Evolutionary conservation across 2,888 invertebrate species (phyloP).

Genomic region (Hofmannophila pseudospretella): DNA sequence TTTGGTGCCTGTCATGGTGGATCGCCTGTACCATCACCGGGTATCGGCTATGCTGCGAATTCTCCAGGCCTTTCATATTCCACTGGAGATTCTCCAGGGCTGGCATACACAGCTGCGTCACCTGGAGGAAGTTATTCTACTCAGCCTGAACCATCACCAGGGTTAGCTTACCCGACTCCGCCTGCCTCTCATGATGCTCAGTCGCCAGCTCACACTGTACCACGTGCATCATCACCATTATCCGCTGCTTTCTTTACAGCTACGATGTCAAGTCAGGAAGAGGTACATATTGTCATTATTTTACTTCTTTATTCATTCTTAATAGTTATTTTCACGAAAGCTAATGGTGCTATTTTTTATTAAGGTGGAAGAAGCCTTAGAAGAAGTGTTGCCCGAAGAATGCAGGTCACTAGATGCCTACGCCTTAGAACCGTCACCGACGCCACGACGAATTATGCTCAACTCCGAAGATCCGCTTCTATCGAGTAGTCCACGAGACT

Average conservation of each 20-base stretch:
- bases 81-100: conserved; percentile 76
- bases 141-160: conserved; percentile 79
- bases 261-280: conserved; percentile 91
- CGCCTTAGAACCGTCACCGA: conserved; percentile 80
- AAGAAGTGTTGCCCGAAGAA: conserved; percentile 90
- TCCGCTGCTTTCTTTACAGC: conserved; percentile 91
- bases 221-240: conserved; percentile 87
- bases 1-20: conserved; percentile 87
- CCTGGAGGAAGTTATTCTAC: conserved; percentile 62
- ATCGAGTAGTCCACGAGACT: conserved; percentile 90
- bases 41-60: conserved; percentile 60
- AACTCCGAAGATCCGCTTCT: conserved; percentile 91
- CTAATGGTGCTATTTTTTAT: conserved; percentile 11
- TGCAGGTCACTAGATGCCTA: conserved; percentile 80
- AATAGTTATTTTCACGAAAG: too few species aligned
- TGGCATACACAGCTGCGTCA: conserved; percentile 59
- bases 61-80: conserved; percentile 87
- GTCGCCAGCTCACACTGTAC: conserved; percentile 79
- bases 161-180: conserved; percentile 89
- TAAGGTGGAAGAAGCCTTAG: conserved; percentile 88
- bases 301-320: not conserved
- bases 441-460: conserved; percentile 91
- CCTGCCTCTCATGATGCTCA: conserved; percentile 92
- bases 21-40: conserved; percentile 73
- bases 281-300: conserved; percentile 49